Evolutionary conservation across 2,888 invertebrate species (phyloP), one percentile per base, ranked within the genome.

Genomic region (Drosophila borealis): DNA sequence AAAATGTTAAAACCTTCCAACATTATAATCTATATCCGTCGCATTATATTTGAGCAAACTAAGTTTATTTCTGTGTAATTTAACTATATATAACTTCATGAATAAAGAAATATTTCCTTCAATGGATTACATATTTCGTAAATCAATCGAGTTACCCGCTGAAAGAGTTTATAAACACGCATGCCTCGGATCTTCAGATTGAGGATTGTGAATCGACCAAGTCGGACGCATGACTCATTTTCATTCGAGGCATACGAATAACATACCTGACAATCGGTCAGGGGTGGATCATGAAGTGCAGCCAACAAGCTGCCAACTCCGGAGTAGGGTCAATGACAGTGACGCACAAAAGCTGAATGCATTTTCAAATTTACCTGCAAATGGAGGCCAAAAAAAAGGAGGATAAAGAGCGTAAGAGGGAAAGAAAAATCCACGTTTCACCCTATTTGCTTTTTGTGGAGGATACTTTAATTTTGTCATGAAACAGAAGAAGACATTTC

Each of bases 301-400:
- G n/a, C 39, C 51, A n/a, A 65, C 51, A 64, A 36, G 68, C 41
- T 37, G 67, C 56, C 68, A 67, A 42, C 29, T 55, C 42, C 14
- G 19, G 33, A 49, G 17, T 29, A 48, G 66, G 72, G 44, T 59
- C 72, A 71, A 51, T 51, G 46, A 65, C 65, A 77, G 49, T 53
- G 34, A 48, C 46, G 14, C 37, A 50, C 19, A n/a, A 19, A 25
- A 25, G 45, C 17, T 14, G 21, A 55, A 45, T 34, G 21, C 44
- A 14, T 54, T 54, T 10, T 42, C 14, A 39, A 11, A 37, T 37
- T 48, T 25, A 73, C 67, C 73, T 49, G 41, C 14, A 8, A 14
- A 19, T 29, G 51, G 11, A 13, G 13, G 4, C 29, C 29, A 2
- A 5, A 21, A 9, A 5, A 19, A 3, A 50, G 37, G 5, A 2